Evolutionary conservation across 2,888 invertebrate genomes (phyloP).

Genomic region (Hydriomena furcata): DNA sequence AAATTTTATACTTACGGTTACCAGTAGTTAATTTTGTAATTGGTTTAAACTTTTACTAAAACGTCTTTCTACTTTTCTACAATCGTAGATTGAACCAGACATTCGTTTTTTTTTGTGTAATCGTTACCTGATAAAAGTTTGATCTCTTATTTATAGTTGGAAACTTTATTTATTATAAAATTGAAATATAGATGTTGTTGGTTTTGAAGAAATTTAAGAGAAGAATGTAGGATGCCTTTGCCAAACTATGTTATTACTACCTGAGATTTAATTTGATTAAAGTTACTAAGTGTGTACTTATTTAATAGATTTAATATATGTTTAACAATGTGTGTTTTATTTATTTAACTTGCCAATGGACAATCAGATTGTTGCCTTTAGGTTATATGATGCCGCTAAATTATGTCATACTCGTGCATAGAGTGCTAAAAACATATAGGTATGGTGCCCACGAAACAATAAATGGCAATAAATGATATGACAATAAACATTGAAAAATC

Average conservation of each 20-base stretch:
- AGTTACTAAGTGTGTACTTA: slow-evolving; percentile 55
- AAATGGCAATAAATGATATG: too few species aligned
- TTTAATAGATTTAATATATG: slow-evolving; percentile 43
- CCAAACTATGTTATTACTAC: slow-evolving; percentile 74
- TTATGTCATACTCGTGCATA: too few species aligned
- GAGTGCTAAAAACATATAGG: too few species aligned
- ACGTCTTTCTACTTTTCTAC: slow-evolving; percentile 34
- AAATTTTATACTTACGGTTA: slow-evolving; percentile 43
- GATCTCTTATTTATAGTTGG: slow-evolving; percentile 75
- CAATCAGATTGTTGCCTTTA: too few species aligned
- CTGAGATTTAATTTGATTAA: slow-evolving; percentile 66
- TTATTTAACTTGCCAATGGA: background rate
- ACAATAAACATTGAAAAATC: too few species aligned
- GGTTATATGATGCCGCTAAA: too few species aligned
- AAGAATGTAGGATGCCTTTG: slow-evolving; percentile 49
- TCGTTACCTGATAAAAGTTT: slow-evolving; percentile 79
- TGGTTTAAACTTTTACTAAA: slow-evolving; percentile 32
- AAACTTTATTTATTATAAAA: slow-evolving; percentile 66
- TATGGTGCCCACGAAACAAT: too few species aligned
- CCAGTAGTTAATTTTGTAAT: slow-evolving; percentile 38
- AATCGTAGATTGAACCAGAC: slow-evolving; percentile 18
- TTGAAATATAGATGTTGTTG: slow-evolving; percentile 56
- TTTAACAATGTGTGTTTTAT: slow-evolving; percentile 21
- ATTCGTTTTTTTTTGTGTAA: slow-evolving; percentile 26
- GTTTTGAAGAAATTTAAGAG: slow-evolving; percentile 51